Evolutionary conservation across 2,888 invertebrate genomes (phyloP).

Genomic region (Pecten maximus): DNA sequence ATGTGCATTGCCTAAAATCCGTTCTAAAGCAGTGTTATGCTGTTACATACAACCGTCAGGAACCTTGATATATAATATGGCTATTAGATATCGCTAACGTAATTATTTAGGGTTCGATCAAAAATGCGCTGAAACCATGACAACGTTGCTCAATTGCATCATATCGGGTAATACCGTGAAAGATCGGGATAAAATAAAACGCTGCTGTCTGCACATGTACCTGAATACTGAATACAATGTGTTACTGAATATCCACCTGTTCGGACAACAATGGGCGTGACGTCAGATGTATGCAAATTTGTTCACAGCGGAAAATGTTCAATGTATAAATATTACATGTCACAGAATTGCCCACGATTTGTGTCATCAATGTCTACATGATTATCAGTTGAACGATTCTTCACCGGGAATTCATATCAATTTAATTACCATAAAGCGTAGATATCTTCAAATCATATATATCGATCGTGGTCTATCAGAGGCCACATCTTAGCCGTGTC

Average conservation of each 20-base stretch:
- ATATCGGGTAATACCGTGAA: too few species aligned
- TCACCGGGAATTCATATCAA: not conserved
- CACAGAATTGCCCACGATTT: not conserved
- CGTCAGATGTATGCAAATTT: not conserved
- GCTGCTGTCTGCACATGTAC: not conserved
- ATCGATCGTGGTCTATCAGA: not conserved
- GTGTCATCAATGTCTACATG: not conserved
- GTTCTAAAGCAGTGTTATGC: too few species aligned
- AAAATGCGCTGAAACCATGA: not conserved
- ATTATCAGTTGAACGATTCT: not conserved
- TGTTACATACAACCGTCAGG: not conserved
- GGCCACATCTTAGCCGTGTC: not conserved
- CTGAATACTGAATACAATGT: not conserved
- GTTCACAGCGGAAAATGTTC: not conserved
- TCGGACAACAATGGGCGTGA: not conserved
- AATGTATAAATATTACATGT: not conserved
- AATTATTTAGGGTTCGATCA: not conserved
- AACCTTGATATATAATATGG: too few species aligned
- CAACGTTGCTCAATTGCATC: not conserved
- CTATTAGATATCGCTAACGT: not conserved
- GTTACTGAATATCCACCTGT: not conserved
- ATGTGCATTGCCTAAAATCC: too few species aligned
- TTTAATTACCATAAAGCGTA: not conserved
- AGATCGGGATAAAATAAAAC: too few species aligned
- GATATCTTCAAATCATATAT: slow-evolving; percentile 10